A percentile compares a stretch with the other conserved stretches of the same genome.
Conservation (phyloP, 1,140 invertebrate species). For the Bombus polaris region DNA sequence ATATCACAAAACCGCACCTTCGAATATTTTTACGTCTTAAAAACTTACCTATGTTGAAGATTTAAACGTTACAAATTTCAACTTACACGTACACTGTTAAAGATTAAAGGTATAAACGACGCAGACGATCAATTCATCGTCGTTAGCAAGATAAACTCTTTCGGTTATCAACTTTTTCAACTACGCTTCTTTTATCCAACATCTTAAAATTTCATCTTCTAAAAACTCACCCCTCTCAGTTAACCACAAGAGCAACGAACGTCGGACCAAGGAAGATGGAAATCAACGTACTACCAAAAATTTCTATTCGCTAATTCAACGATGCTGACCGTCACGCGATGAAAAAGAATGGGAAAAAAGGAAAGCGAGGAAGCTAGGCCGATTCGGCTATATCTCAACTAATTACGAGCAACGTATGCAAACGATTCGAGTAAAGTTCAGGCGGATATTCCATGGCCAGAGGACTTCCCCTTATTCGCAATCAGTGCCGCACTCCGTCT, state of each 20-base stretch:
- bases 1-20: not conserved
- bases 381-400: slow-evolving; percentile 47
- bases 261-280: not conserved
- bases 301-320: not conserved
- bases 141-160: not conserved
- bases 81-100: not conserved
- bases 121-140: not conserved
- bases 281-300: not conserved
- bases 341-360: not conserved
- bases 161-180: not conserved
- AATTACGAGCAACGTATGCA: slow-evolving; percentile 51
- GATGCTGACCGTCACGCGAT: not conserved
- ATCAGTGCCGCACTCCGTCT: slow-evolving; percentile 69
- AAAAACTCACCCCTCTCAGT: not conserved
- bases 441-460: slow-evolving; percentile 43
- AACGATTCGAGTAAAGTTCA: slow-evolving; percentile 47
- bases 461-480: slow-evolving; percentile 65
- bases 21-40: no score
- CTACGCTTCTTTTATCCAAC: not conserved
- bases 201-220: not conserved
- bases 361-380: not conserved
- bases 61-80: no score
- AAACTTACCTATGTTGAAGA: no score
- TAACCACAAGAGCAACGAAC: not conserved
- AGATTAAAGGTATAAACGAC: not conserved